A percentile compares a stretch with the other conserved stretches of the same genome.
These are phyloP conservation scores for Oncorhynchus keta DNA, from an alignment of 2,113 vertebrate species.

Conservation along the genomic window DNA sequence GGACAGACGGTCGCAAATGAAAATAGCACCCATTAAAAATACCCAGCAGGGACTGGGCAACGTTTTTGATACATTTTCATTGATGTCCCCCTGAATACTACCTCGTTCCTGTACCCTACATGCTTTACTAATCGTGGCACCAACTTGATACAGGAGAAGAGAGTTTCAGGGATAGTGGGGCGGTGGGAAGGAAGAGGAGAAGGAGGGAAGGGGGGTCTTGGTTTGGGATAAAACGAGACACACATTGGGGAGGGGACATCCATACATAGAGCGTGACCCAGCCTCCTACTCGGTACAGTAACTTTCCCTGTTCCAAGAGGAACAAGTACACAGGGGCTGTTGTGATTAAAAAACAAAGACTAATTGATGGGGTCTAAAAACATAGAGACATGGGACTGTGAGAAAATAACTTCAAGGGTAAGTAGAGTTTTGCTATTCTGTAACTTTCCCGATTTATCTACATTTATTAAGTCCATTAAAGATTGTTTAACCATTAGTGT, in stretches of 20 bases:
- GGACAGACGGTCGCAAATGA: conserved; percentile 87
- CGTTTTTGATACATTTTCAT: conserved; percentile 43
- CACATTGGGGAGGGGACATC: conserved; percentile 67
- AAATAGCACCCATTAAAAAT: conserved; percentile 74
- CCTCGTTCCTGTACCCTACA: not conserved
- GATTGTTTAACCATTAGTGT: not conserved
- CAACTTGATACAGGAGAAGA: conserved; percentile 75
- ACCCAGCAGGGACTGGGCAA: conserved; percentile 58
- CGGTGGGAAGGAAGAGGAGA: not conserved
- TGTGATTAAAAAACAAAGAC: conserved; percentile 22
- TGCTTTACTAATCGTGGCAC: conserved; percentile 68
- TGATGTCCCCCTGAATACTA: conserved; percentile 26
- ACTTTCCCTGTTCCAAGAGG: conserved; percentile 81
- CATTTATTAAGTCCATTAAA: not conserved
- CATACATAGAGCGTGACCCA: conserved; percentile 84
- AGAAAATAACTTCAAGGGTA: conserved; percentile 44
- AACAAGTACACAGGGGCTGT: conserved; percentile 65
- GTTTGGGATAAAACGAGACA: conserved; percentile 3
- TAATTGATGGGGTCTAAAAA: conserved; percentile 31
- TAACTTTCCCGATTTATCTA: conserved; percentile 1
- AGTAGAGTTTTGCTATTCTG: conserved; percentile 53
- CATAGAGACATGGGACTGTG: not conserved
- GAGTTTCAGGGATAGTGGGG: conserved; percentile 51
- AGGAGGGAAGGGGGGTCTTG: conserved; percentile 13
- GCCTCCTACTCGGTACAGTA: conserved; percentile 83